These are phyloP conservation scores for Acholoe squamosa DNA, from an alignment of 2,888 invertebrate genomes.

Conservation along the genomic window DNA sequence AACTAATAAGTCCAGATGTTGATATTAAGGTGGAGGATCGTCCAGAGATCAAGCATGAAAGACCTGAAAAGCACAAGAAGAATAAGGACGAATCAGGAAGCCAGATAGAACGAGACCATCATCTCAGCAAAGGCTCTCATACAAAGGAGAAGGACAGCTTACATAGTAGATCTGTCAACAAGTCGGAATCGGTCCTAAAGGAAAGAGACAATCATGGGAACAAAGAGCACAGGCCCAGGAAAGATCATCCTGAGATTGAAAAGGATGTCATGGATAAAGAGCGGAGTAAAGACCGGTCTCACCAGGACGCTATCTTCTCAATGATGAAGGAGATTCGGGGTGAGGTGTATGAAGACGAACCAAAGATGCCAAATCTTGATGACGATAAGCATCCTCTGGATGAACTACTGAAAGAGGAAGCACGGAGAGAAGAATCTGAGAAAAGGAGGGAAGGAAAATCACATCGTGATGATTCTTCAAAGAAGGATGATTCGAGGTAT, in stretches of 20 bases:
- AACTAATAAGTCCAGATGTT: background rate
- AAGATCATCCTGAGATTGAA: background rate
- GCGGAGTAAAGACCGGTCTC: constrained; percentile 32
- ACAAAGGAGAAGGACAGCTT: constrained; percentile 16
- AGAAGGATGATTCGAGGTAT: background rate
- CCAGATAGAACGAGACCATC: background rate
- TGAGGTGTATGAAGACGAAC: constrained; percentile 30
- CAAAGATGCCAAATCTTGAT: constrained; percentile 52
- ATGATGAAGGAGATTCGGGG: constrained; percentile 19
- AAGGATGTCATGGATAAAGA: constrained; percentile 25
- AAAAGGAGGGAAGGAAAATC: constrained; percentile 29
- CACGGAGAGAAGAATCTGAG: constrained; percentile 26
- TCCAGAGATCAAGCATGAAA: background rate
- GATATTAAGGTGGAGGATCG: background rate
- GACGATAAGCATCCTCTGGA: constrained; percentile 52
- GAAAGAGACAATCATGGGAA: constrained; percentile 31
- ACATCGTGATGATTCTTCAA: background rate
- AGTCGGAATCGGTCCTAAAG: background rate
- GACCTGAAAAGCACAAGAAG: constrained; percentile 42
- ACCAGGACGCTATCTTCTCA: constrained; percentile 32
- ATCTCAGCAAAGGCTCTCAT: background rate
- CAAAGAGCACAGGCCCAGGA: constrained; percentile 42
- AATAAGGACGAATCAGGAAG: constrained; percentile 16
- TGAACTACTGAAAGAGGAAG: constrained; percentile 53
- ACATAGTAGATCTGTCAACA: background rate